Conservation (phyloP, 2,113 vertebrate genomes). For the Sitta europaea region DNA sequence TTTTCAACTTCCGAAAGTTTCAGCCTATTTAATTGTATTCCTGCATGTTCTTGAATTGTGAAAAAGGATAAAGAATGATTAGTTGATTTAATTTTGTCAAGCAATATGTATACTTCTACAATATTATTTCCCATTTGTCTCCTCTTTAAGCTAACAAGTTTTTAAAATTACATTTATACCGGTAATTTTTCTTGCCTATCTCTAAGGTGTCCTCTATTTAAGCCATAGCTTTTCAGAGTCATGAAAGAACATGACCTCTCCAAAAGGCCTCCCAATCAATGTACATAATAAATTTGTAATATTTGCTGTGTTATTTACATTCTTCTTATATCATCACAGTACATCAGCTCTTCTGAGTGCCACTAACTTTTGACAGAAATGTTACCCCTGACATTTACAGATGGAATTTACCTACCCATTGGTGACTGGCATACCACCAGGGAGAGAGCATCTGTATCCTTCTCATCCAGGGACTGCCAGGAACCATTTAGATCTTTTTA, state of each 20-base stretch:
- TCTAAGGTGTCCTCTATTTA: background rate
- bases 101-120: background rate
- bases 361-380: background rate
- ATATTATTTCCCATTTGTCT: background rate
- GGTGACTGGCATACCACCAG: background rate
- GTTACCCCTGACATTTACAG: conserved; percentile 8
- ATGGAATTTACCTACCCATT: conserved; percentile 11
- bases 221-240: background rate
- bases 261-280: background rate
- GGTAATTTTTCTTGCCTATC: background rate
- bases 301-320: background rate
- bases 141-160: background rate
- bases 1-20: background rate
- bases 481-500: conserved; percentile 48
- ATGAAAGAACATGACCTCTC: background rate
- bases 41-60: background rate
- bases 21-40: background rate
- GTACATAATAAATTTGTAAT: background rate
- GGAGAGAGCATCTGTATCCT: conserved; percentile 27
- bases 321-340: background rate
- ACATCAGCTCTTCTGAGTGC: background rate
- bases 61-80: background rate
- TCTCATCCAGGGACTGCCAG: background rate
- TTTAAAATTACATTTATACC: background rate
- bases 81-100: background rate